Evolutionary conservation across 2,113 vertebrate species (phyloP), one percentile per base, ranked within the genome.

Genomic region (Gopherus flavomarginatus): DNA sequence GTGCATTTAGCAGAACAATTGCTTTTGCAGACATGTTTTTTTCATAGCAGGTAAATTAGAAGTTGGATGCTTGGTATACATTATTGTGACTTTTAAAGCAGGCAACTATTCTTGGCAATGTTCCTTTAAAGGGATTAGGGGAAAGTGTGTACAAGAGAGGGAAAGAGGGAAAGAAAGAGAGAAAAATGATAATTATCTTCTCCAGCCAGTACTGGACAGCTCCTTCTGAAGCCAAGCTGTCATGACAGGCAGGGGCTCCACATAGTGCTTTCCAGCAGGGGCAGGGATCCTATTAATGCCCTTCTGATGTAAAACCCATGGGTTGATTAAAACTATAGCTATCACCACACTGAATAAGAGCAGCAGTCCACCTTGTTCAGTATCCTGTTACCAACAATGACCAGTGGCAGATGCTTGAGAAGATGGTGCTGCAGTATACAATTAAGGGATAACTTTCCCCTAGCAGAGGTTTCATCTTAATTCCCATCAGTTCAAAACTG

Each of bases 121-220:
- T 42, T 42, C 22, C 42, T 77, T 77, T 77, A 77, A 44, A 77
- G 42, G 24, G 72, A 77, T 77, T 77, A 77, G n/a, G 38, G n/a
- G 72, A 44, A 24, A 24, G 11, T 24, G 24, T 11, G 21, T 44
- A 77, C 3, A 44, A 44, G 38, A 77, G 42, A 77, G 38, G 42
- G 38, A n/a, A 38, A 21, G n/a, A 72, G 3, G 2, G 65, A 24
- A 75, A 42, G 69, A 42, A 22, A 75, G 10, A 26, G 38, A 77
- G 38, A 26, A 44, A 10, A 22, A 38, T 24, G 38, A 44, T 77
- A 6, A 26, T 2, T 22, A 19, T 50, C 90, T 82, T 85, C 96
- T 87, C 53, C 89, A 94, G 79, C 87, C 44, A 97, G 90, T 75
- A 88, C 89, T 94, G 97, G 96, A 97, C 97, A 97, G 97, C 96